Evolutionary conservation across 2,113 vertebrate genomes (phyloP).

Genomic region (Cinclus cinclus): DNA sequence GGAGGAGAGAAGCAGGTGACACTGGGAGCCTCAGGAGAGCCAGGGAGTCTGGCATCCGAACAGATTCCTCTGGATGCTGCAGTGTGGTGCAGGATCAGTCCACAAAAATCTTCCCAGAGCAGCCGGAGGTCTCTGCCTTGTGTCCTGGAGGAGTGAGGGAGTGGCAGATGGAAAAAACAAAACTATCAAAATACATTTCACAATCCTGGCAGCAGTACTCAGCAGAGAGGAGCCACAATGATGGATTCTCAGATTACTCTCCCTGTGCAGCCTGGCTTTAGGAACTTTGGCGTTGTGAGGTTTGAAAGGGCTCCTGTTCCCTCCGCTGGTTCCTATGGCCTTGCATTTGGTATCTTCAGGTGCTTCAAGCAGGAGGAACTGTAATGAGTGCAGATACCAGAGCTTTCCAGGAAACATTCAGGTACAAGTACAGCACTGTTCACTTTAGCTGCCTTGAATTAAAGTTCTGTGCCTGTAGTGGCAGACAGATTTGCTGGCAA

Average conservation of each 20-base stretch:
- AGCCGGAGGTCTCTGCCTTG: background rate
- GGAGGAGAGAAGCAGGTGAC: background rate
- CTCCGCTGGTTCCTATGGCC: background rate
- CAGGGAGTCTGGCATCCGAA: fast-evolving
- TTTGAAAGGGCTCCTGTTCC: background rate
- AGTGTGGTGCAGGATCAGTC: background rate
- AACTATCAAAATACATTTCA: background rate
- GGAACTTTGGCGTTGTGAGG: background rate
- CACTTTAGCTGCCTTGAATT: slow-evolving; percentile 13
- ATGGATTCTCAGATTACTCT: background rate
- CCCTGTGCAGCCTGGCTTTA: background rate
- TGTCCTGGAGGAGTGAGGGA: background rate
- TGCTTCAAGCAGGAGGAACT: background rate
- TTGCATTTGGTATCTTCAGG: background rate
- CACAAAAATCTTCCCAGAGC: background rate
- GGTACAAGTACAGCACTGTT: slow-evolving; percentile 34
- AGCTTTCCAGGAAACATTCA: slow-evolving; percentile 49
- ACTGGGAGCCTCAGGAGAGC: background rate
- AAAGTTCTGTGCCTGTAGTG: slow-evolving; percentile 9
- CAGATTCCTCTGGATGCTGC: background rate
- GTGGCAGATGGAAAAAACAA: slow-evolving; percentile 10
- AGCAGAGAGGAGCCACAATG: background rate
- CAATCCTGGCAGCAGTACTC: background rate
- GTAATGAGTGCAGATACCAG: background rate
- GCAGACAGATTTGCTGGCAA: slow-evolving; percentile 46